Evolutionary conservation across 2,888 invertebrate genomes (phyloP).

Genomic region (Patella caerulea): DNA sequence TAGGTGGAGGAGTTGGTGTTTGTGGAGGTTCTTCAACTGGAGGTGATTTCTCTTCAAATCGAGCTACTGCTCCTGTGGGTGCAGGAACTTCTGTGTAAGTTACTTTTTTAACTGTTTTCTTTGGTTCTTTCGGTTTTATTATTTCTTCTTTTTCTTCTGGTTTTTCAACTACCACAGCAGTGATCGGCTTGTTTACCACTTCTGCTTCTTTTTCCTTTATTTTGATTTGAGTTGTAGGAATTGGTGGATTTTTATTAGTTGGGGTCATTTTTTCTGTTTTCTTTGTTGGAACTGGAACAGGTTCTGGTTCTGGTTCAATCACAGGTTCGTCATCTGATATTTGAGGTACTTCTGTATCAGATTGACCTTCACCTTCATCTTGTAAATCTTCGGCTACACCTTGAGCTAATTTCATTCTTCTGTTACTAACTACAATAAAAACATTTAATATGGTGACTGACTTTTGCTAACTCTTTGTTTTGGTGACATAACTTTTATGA

Average conservation of each 20-base stretch:
- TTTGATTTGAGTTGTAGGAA: conserved; percentile 12
- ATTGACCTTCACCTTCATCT: conserved; percentile 43
- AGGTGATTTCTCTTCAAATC: not conserved
- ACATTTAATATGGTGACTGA: not conserved
- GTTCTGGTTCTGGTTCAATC: conserved; percentile 23
- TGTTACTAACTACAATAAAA: not conserved
- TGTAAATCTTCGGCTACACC: conserved; percentile 59
- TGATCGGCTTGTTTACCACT: not conserved
- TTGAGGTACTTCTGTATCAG: conserved; percentile 26
- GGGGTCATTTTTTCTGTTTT: conserved; percentile 13
- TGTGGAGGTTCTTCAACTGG: conserved; percentile 26
- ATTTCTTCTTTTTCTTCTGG: conserved; percentile 39
- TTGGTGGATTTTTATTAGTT: conserved; percentile 28
- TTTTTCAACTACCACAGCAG: conserved; percentile 13
- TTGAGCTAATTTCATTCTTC: conserved; percentile 47
- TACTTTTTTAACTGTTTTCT: conserved; percentile 17
- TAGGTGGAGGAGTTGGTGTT: conserved; percentile 27
- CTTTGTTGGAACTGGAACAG: conserved; percentile 22
- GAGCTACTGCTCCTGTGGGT: not conserved
- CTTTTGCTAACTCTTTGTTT: conserved; percentile 12
- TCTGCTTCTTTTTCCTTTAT: not conserved
- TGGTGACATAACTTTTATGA: not conserved
- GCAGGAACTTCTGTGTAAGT: not conserved
- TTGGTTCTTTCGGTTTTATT: conserved; percentile 39
- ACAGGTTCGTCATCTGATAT: conserved; percentile 2